Conservation (phyloP, 2,888 invertebrate species). For the Cerceris rybyensis region DNA sequence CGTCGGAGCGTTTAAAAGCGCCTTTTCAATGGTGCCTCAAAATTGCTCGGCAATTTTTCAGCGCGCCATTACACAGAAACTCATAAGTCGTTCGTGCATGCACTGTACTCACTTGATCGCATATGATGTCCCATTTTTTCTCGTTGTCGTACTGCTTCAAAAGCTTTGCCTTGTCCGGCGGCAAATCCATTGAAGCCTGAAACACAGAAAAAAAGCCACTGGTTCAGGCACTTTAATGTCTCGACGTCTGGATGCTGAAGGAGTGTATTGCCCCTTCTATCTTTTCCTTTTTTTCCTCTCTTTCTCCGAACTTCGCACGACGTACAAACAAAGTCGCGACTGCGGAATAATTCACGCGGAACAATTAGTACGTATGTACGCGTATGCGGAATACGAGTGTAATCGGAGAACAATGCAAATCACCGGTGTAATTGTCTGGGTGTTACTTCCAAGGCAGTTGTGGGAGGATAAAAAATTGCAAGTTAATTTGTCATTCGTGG, state of each 20-base stretch:
- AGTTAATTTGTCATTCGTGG: constrained; percentile 10
- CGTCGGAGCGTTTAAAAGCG: neutral
- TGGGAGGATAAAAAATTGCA: neutral
- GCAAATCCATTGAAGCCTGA: constrained; percentile 99
- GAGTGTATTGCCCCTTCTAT: constrained; percentile 1
- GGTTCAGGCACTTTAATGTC: constrained; percentile 31
- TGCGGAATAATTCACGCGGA: constrained; percentile 23
- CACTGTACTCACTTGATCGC: constrained; percentile 92
- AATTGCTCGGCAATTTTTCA: neutral
- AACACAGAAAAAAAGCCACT: constrained; percentile 82
- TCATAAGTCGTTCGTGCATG: neutral
- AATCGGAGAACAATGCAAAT: constrained; percentile 12
- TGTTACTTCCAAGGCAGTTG: neutral
- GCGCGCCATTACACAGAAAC: neutral
- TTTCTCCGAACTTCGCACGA: neutral
- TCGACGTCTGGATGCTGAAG: constrained; percentile 2
- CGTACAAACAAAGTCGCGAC: constrained; percentile 5
- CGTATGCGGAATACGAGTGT: constrained; percentile 6
- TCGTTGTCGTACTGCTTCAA: constrained; percentile 97
- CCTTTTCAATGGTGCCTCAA: neutral
- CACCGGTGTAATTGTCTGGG: neutral
- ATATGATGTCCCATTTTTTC: constrained; percentile 99
- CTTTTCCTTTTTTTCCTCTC: neutral
- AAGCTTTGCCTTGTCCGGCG: constrained; percentile 98
- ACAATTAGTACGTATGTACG: constrained; percentile 17